Evolutionary conservation across 2,113 vertebrate species (phyloP).

Genomic region (Uropsilus gracilis): DNA sequence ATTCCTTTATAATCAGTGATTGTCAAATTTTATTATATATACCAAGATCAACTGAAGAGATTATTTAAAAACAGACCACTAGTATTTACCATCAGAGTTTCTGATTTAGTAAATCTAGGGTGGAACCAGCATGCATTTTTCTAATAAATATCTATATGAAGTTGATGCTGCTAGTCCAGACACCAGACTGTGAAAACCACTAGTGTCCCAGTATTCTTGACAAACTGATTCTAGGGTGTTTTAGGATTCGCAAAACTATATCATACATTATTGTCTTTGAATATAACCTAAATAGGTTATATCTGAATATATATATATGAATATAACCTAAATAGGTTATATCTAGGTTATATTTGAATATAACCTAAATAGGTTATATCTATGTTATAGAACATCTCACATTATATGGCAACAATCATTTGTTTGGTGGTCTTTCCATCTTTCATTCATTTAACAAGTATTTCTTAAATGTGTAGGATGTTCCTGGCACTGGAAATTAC

Average conservation of each 20-base stretch:
- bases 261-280: neutral
- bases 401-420: neutral
- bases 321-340: neutral
- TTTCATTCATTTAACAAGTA: conserved; percentile 3
- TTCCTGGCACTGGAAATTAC: neutral
- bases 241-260: neutral
- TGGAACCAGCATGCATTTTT: neutral
- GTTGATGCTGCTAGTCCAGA: neutral
- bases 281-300: neutral
- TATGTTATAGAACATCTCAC: neutral
- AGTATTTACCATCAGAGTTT: neutral
- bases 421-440: neutral
- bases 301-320: conserved; percentile 14
- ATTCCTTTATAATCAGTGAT: neutral
- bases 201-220: neutral
- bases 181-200: neutral
- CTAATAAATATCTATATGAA: neutral
- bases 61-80: neutral
- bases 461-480: neutral
- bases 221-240: neutral
- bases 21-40: conserved; percentile 14
- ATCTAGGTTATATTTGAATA: no score
- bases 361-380: neutral
- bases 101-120: neutral
- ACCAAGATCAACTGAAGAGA: neutral